phyloP scores from a whole-genome alignment of 2,888 invertebrate genomes.

The Agriopis leucophaearia region DNA sequence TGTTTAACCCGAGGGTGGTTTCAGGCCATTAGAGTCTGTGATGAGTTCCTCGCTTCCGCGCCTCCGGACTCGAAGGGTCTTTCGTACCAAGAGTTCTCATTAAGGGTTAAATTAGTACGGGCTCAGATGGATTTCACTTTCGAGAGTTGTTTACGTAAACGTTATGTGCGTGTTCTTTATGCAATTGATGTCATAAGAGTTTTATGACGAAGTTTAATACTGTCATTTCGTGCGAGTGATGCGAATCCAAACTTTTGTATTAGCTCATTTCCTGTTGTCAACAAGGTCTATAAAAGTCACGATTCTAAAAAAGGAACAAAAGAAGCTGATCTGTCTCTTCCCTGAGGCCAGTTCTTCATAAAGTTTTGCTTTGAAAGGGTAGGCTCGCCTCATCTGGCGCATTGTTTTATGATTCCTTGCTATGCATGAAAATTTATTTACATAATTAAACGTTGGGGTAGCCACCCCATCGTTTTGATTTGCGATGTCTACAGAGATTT shows the following conservation, averaged over 20 bases:
- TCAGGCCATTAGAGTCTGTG: conserved; percentile 75
- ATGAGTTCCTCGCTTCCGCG: conserved; percentile 76
- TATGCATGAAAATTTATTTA: conserved; percentile 83
- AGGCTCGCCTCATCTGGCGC: conserved; percentile 71
- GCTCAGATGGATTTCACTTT: conserved; percentile 63
- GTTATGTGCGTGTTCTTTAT: conserved; percentile 54
- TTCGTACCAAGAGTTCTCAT: conserved; percentile 68
- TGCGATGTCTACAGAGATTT: conserved; percentile 79
- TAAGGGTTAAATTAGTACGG: conserved; percentile 74
- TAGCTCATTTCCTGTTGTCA: conserved; percentile 22
- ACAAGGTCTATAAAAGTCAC: conserved; percentile 37
- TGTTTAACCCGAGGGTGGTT: conserved; percentile 72
- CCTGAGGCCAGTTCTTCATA: conserved; percentile 73
- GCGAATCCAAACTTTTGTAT: conserved; percentile 17
- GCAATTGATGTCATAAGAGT: conserved; percentile 52
- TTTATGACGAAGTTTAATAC: conserved; percentile 49
- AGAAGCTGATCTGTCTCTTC: conserved; percentile 62
- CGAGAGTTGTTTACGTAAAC: conserved; percentile 65
- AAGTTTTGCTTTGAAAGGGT: conserved; percentile 75
- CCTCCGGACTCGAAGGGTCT: conserved; percentile 73
- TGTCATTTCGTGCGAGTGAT: conserved; percentile 22
- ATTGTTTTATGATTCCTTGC: conserved; percentile 79
- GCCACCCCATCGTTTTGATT: conserved; percentile 75
- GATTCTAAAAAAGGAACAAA: conserved; percentile 60
- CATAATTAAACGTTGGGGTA: conserved; percentile 80